These are phyloP conservation scores for Monoplex corrugatus DNA, from an alignment of 2,888 invertebrate species.

Conservation along the genomic window DNA sequence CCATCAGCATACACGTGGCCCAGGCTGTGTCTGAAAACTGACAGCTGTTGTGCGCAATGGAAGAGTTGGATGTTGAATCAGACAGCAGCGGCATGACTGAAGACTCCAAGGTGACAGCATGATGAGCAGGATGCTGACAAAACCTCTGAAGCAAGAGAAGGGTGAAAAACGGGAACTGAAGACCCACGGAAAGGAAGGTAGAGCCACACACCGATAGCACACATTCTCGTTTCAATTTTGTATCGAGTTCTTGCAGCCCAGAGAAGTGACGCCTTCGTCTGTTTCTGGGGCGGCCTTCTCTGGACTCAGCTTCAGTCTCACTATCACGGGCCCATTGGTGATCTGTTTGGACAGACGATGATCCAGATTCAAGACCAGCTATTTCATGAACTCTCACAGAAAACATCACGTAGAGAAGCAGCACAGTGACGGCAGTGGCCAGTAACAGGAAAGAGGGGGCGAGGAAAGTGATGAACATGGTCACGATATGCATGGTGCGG, in stretches of 20 bases:
- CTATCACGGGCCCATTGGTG: not conserved
- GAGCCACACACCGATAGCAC: constrained; percentile 51
- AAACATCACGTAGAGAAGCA: constrained; percentile 54
- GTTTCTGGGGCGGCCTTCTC: not conserved
- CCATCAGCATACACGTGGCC: constrained; percentile 52
- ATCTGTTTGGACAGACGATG: not conserved
- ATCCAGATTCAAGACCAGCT: not conserved
- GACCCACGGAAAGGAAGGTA: constrained; percentile 51
- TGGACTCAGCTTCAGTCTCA: not conserved
- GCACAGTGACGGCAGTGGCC: constrained; percentile 47
- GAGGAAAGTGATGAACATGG: constrained; percentile 57
- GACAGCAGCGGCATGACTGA: not conserved
- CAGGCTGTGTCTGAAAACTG: constrained; percentile 53
- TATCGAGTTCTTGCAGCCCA: constrained; percentile 29
- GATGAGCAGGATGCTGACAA: constrained; percentile 38
- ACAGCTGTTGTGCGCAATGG: constrained; percentile 28
- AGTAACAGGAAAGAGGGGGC: constrained; percentile 57
- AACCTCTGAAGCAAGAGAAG: constrained; percentile 54
- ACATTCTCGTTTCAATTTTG: constrained; percentile 51
- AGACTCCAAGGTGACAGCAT: not conserved
- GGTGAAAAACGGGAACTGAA: constrained; percentile 58
- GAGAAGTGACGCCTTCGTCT: not conserved
- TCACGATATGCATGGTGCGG: constrained; percentile 54
- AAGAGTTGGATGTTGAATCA: not conserved
- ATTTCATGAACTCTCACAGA: constrained; percentile 42